A percentile compares a stretch with the other conserved stretches of the same genome.
phyloP scores from a whole-genome alignment of 2,113 vertebrate species.

The Amazona guildingii region DNA sequence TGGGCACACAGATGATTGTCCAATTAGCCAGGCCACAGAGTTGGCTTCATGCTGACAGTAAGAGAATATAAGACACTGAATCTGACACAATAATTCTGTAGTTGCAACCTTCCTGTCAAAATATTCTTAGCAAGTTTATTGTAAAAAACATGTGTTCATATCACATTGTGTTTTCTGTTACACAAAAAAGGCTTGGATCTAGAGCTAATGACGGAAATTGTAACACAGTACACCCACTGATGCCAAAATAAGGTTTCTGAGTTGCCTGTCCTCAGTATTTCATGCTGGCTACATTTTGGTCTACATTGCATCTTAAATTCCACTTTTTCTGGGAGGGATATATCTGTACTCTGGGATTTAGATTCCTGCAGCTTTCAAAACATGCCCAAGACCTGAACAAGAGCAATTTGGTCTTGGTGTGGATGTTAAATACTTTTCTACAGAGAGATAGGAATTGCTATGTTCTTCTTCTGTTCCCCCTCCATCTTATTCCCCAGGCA shows the following conservation, averaged over 20 bases:
- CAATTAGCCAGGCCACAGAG: neutral
- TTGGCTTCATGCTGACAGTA: rapidly evolving
- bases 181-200: neutral
- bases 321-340: neutral
- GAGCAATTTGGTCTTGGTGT: neutral
- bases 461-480: neutral
- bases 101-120: neutral
- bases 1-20: neutral
- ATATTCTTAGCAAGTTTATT: neutral
- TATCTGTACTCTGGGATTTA: neutral
- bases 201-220: neutral
- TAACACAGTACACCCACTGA: neutral
- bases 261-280: neutral
- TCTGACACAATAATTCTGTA: neutral
- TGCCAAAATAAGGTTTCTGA: neutral
- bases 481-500: neutral
- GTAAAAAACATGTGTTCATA: neutral
- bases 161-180: neutral
- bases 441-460: neutral
- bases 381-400: neutral
- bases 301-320: neutral
- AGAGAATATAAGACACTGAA: neutral
- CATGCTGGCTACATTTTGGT: neutral
- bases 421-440: neutral
- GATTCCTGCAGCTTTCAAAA: neutral